These are phyloP conservation scores for Tetranychus piercei DNA, from an alignment of 2,888 invertebrate genomes.

Conservation along the genomic window DNA sequence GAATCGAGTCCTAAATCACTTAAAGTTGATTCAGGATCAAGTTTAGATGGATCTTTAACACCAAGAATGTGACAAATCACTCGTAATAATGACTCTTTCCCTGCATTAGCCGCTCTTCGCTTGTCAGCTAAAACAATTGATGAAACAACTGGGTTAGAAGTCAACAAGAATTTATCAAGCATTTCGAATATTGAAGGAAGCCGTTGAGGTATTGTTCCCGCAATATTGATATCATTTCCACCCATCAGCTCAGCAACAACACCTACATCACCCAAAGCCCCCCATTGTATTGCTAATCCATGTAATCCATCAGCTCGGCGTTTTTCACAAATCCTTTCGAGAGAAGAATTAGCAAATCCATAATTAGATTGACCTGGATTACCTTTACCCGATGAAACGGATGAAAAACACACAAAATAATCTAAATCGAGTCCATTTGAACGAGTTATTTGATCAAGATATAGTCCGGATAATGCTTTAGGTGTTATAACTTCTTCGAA, in stretches of 20 bases:
- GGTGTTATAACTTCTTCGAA: constrained; percentile 62
- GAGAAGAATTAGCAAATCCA: constrained; percentile 85
- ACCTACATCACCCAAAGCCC: constrained; percentile 96
- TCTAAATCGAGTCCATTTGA: constrained; percentile 48
- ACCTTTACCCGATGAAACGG: constrained; percentile 72
- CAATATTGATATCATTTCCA: constrained; percentile 69
- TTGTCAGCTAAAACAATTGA: constrained; percentile 13
- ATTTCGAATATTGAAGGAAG: constrained; percentile 73
- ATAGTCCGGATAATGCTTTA: constrained; percentile 63
- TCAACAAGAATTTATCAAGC: constrained; percentile 72
- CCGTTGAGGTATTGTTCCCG: constrained; percentile 85
- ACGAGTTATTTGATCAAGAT: constrained; percentile 60
- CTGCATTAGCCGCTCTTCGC: neutral
- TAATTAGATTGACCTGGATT: constrained; percentile 92
- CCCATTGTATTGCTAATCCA: constrained; percentile 86
- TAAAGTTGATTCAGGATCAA: constrained; percentile 54
- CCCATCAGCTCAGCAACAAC: constrained; percentile 68
- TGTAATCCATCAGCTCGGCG: constrained; percentile 48
- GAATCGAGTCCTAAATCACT: constrained; percentile 95
- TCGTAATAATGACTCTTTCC: constrained; percentile 11
- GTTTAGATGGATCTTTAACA: constrained; percentile 52
- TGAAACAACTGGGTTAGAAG: constrained; percentile 46
- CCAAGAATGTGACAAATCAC: constrained; percentile 36
- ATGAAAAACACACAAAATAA: constrained; percentile 88
- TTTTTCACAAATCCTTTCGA: constrained; percentile 83